Evolutionary conservation across 64 coral and sea anemone species (phyloP), one percentile per base, ranked within the genome.

Genomic region (Platygyra sinensis): DNA sequence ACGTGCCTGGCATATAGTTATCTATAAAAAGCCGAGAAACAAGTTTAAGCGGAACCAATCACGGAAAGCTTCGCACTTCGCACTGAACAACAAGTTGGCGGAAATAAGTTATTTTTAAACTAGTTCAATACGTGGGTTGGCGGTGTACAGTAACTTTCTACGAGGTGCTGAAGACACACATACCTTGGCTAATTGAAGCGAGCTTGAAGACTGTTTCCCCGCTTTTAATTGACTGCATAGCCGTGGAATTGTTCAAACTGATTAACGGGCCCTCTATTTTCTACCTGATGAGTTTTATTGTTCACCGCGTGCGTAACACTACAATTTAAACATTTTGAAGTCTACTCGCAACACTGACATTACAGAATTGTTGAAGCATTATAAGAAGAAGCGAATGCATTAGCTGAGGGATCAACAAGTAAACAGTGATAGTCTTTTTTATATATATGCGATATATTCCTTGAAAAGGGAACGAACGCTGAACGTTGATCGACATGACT

Each of bases 1-100:
- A 85, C 81, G 81, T 85, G 81, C 71, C 67, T 24, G 15, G 81
- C 62, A 85, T 71, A 9, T 63, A 72, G 62, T 85, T 85, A 85
- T 50, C 63, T 85, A 10, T 4, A 8, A 19, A 69, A 69, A 28
- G 65, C 65, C n/a, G 10, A 71, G 71, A 85, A 46, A 85, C 62
- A 85, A 38, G 62, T 85, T 64, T 85, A 13, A 71, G 33, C 36
- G 31, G 62, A 51, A 67, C 81, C 81, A 85, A 72, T 85, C 81
- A 51, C 63, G 11, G 62, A 50, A 18, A 85, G 0, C 39, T 28
- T 85, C 62, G 31, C 63, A 65, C 60, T 65, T 83, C 80, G 80
- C 61, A 19, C 20, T 19, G 38, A 83, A 83, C 80, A 85, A 85
- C 81, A 85, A 85, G 62, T 67, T 72, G 81, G 38, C 81, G 63